These are phyloP conservation scores for Drosophila seguyi DNA, from an alignment of 1,140 invertebrate genomes.

Conservation along the genomic window DNA sequence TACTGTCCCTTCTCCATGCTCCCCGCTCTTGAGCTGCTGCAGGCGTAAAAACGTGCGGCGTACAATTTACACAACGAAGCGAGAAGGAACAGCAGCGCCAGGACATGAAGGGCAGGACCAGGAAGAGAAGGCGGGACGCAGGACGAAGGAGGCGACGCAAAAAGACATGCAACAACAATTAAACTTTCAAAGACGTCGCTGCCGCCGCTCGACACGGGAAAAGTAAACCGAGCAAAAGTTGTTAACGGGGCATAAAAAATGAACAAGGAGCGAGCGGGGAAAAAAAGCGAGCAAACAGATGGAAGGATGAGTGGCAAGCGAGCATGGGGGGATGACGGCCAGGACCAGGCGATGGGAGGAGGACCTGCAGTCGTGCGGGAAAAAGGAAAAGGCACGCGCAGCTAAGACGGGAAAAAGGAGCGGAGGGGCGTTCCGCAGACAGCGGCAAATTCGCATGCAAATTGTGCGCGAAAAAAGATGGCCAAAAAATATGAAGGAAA, in stretches of 20 bases:
- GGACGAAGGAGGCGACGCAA: constrained; percentile 45
- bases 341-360: constrained; percentile 8
- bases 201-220: constrained; percentile 75
- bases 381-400: constrained; percentile 82
- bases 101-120: constrained; percentile 20
- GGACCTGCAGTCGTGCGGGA: constrained; percentile 75
- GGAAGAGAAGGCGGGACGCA: constrained; percentile 20
- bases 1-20: neutral
- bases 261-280: constrained; percentile 56
- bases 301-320: constrained; percentile 22
- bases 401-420: constrained; percentile 21
- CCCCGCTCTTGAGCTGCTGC: constrained; percentile 53
- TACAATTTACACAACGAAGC: constrained; percentile 77
- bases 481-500: constrained; percentile 49
- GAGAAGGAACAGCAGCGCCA: constrained; percentile 40
- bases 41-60: constrained; percentile 82
- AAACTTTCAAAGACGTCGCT: constrained; percentile 80
- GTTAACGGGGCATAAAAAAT: constrained; percentile 83
- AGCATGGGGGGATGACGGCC: neutral
- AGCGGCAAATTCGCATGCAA: constrained; percentile 83
- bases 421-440: constrained; percentile 50
- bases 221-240: constrained; percentile 84
- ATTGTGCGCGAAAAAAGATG: constrained; percentile 76
- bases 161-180: constrained; percentile 84
- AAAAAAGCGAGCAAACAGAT: constrained; percentile 33